Conservation (phyloP, 2,113 vertebrate genomes). For the Microcebus jonahi region DNA sequence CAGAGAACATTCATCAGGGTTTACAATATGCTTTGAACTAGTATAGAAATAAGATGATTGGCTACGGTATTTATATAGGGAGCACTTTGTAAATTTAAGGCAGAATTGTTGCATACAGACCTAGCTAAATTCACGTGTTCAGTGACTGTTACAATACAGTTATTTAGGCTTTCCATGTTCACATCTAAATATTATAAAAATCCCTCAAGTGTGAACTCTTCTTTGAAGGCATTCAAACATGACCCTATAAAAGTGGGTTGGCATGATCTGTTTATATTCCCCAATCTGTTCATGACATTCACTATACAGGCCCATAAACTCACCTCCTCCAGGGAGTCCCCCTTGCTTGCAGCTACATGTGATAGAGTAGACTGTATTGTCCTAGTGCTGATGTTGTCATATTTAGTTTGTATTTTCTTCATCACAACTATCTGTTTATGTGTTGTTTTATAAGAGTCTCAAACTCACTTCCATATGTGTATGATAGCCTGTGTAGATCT, state of each 20-base stretch:
- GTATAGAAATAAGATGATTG: background rate
- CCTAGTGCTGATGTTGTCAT: background rate
- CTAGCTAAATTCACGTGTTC: background rate
- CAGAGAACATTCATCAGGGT: background rate
- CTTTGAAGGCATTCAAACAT: background rate
- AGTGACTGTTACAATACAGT: background rate
- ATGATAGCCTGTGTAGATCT: background rate
- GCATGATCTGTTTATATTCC: background rate
- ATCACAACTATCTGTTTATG: background rate
- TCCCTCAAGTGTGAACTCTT: background rate
- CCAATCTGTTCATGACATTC: background rate
- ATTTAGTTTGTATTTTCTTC: background rate
- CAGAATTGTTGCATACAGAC: background rate
- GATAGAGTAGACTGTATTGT: background rate
- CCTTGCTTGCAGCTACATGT: background rate
- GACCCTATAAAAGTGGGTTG: background rate
- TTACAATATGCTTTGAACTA: background rate
- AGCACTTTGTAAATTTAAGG: background rate
- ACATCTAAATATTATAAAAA: background rate
- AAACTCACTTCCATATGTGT: background rate
- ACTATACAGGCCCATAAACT: background rate
- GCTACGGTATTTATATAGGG: background rate
- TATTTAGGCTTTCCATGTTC: conserved; percentile 3
- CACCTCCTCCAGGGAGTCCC: background rate
- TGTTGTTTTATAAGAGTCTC: background rate